These are phyloP conservation scores for Ophthalmolycus amberensis DNA, from an alignment of 2,113 vertebrate species.

Conservation along the genomic window DNA sequence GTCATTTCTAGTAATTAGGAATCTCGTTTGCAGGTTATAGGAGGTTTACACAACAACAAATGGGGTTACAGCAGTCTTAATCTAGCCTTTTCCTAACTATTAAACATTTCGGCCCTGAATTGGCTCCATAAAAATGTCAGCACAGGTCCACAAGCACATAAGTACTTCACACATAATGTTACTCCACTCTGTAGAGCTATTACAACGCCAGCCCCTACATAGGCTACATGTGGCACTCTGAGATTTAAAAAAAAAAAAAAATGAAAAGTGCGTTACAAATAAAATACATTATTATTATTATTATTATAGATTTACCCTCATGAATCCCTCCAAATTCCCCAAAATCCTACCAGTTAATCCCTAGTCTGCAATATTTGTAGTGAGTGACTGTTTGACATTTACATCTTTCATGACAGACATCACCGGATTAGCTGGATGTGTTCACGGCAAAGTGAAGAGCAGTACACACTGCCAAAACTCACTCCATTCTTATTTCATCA, in stretches of 20 bases:
- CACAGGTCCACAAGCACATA: constrained; percentile 10
- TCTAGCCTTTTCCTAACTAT: neutral
- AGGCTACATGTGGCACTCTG: too few relatives aligned
- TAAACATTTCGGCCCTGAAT: neutral
- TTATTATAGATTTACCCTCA: neutral
- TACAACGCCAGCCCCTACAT: neutral
- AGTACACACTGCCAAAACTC: neutral
- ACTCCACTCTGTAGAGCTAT: neutral
- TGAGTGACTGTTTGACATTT: constrained; percentile 18
- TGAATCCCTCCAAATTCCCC: neutral
- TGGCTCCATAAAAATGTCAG: constrained; percentile 25
- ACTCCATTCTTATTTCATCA: constrained; percentile 7
- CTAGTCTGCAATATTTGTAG: neutral
- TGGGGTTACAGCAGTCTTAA: neutral
- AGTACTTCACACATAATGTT: neutral
- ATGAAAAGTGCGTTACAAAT: too few relatives aligned
- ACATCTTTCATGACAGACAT: constrained; percentile 11
- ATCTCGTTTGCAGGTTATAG: neutral
- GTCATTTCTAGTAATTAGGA: too few relatives aligned
- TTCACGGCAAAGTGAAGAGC: neutral
- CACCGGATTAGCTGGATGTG: neutral
- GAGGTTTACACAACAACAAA: neutral
- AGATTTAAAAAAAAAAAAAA: too few relatives aligned
- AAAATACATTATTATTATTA: too few relatives aligned
- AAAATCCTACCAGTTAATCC: constrained; percentile 8